These are phyloP conservation scores for Amblyopsis hoosieri DNA, from an alignment of 2,797 vertebrate species.

Conservation along the genomic window DNA sequence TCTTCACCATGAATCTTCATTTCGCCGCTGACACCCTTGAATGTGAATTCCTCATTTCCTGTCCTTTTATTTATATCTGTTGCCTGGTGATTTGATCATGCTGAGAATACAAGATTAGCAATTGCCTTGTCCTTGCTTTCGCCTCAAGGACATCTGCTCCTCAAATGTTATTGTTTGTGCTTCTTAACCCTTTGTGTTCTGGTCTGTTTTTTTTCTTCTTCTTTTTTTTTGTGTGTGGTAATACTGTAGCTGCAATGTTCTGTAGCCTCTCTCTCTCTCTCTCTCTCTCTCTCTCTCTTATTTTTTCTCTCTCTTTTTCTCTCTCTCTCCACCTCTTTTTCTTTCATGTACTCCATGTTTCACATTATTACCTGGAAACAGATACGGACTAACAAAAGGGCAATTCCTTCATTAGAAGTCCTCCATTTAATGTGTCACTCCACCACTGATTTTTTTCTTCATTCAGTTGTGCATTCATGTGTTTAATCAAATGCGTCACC, in stretches of 20 bases:
- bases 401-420: conserved; percentile 40
- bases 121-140: conserved; percentile 89
- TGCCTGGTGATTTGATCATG: conserved; percentile 96
- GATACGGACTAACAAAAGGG: conserved; percentile 33
- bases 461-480: conserved; percentile 61
- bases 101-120: conserved; percentile 95
- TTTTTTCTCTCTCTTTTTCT: conserved; percentile 3
- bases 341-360: conserved; percentile 30
- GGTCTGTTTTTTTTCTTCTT: conserved; percentile 33
- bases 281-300: conserved; percentile 2
- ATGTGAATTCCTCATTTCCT: conserved; percentile 97
- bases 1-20: conserved; percentile 95
- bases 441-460: conserved; percentile 47
- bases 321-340: conserved; percentile 17
- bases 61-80: conserved; percentile 96
- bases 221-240: conserved; percentile 10
- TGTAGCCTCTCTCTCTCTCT: conserved; percentile 12
- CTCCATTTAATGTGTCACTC: conserved; percentile 38
- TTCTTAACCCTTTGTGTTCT: conserved; percentile 79
- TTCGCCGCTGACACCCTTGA: conserved; percentile 91
- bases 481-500: conserved; percentile 69
- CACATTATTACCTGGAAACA: conserved; percentile 45
- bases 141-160: conserved; percentile 93
- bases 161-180: conserved; percentile 87
- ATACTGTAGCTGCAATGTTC: conserved; percentile 10